Evolutionary conservation across 2,113 vertebrate genomes (phyloP), one percentile per base, ranked within the genome.

Genomic region (Petaurus breviceps): DNA sequence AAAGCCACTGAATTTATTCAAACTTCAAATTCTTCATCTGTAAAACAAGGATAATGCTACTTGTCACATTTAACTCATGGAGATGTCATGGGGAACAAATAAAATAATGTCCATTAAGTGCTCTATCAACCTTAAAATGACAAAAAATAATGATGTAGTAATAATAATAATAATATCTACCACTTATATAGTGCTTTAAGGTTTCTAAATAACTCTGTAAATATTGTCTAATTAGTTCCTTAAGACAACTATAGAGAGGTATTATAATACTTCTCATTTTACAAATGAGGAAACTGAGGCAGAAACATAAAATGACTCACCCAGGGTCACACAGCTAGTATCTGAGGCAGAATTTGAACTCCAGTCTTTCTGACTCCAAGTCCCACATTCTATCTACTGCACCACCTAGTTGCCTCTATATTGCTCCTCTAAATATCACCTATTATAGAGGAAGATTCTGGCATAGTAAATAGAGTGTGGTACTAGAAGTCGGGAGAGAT

Each of bases 21-120:
- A 1, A 37, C 25, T 12, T 8, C 91, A 0, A 0, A 0, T 8
- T 12, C 26, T 54, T 55, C 5, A 0, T 8, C 89, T 53, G 37
- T n/a, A 0, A 46, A 26, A 1, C 16, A 47, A 55, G 16, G n/a
- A 0, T 0, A 1, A 7, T 0, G 2, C 50, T 0, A 12, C 57
- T 54, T 43, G 68, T 43, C 7, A 0, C 28, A 2, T 37, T 5
- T 0, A 11, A 28, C n/a, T 43, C n/a, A 23, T 0, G 19, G 68
- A 43, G 68, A 6, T 43, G 2, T 43, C 7, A 23, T 84, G 23
- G 51, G 50, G 57, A 0, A 2, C 0, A 12, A 1, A 57, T 1
- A 37, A 55, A 50, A 9, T 50, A 8, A 0, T 49, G 12, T 0
- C 2, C 0, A 9, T 23, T 0, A 0, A 47, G 9, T 8, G 12